Percentiles rank a stretch among this genome's conserved stretches.
These are phyloP conservation scores for Diogma glabrata DNA, from an alignment of 2,888 invertebrate genomes.

Conservation along the genomic window DNA sequence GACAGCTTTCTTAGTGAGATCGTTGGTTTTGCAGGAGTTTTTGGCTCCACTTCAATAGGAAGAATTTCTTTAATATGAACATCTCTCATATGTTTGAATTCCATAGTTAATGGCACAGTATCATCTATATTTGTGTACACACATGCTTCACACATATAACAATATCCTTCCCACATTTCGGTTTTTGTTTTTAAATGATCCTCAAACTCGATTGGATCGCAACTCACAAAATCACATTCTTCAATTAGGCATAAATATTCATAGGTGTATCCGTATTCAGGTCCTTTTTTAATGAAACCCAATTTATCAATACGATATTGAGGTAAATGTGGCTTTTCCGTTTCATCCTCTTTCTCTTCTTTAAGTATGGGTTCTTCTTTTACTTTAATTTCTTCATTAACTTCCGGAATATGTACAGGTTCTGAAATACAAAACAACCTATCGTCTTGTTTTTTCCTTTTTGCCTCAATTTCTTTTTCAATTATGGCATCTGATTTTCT, in stretches of 20 bases:
- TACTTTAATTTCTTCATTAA: neutral
- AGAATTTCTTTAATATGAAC: conserved; percentile 16
- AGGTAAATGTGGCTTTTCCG: conserved; percentile 18
- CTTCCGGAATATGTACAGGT: too few relatives aligned
- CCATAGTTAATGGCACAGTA: conserved; percentile 16
- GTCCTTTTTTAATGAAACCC: conserved; percentile 21
- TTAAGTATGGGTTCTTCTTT: conserved; percentile 10
- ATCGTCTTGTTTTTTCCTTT: too few relatives aligned
- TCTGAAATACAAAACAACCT: too few relatives aligned
- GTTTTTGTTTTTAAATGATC: conserved; percentile 27
- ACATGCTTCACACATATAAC: conserved; percentile 37
- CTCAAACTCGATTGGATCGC: conserved; percentile 27
- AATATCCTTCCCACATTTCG: conserved; percentile 46
- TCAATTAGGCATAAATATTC: conserved; percentile 29
- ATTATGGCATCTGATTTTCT: too few relatives aligned
- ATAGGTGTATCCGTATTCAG: conserved; percentile 10
- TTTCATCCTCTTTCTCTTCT: conserved; percentile 27
- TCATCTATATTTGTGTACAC: conserved; percentile 12
- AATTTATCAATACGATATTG: conserved; percentile 23
- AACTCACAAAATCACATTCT: conserved; percentile 29
- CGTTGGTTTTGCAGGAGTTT: neutral
- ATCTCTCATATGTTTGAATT: conserved; percentile 28
- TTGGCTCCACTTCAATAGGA: neutral
- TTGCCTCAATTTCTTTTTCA: too few relatives aligned
- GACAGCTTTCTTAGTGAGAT: conserved; percentile 1